Base-by-base conservation (phyloP, 2,797 vertebrate species). In the Melanogrammus aeglefinus region DNA sequence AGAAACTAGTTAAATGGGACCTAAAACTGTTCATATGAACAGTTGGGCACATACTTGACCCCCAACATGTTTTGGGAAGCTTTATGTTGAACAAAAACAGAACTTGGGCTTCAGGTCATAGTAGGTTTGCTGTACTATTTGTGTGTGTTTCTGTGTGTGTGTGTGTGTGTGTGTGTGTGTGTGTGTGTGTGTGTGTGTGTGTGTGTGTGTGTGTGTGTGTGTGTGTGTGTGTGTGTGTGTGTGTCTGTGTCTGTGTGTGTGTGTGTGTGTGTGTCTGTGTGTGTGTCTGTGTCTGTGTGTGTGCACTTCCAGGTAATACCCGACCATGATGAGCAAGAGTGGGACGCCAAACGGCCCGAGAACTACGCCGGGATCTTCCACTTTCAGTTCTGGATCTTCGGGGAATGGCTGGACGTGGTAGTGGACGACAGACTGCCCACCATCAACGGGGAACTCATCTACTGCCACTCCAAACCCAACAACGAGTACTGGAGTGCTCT, bases 401-500 rank as follows among this genome's bases (percentile, higher is more conserved):
- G 96, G 2, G 82, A 96, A 79, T 99, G 97, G 97, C 87, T 93
- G 0, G 97, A 99, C 9, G 97, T 99, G 82, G 96, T 99, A 77
- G 91, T 99, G 41, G 97, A 99, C 36, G 97, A 99, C 86, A 93
- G 95, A 21, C 91, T 99, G 85, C 97, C 97, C 1, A 97, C 97
- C 0, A 83, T 96, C 78, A 88, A 94, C 0, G 94, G 95, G 74
- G 86, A 95, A 5, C 90, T 99, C 80, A 94, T 99, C 82, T 99
- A 96, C 94, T 99, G 97, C 86, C 96, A 92, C 79, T 99, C 97
- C 0, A 97, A 96, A 6, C 84, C 92, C 57, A 91, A 90, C 31
- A 97, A 97, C 10, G 97, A 99, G 80, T 98, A 97, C 93, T 99
- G 97, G 97, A 97, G 96, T 0, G 96, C 97, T 3, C 85, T 99